Percentiles rank a stretch among this genome's conserved stretches.
Evolutionary conservation across 2,113 vertebrate genomes (phyloP).

Genomic region (Petroica traversi): DNA sequence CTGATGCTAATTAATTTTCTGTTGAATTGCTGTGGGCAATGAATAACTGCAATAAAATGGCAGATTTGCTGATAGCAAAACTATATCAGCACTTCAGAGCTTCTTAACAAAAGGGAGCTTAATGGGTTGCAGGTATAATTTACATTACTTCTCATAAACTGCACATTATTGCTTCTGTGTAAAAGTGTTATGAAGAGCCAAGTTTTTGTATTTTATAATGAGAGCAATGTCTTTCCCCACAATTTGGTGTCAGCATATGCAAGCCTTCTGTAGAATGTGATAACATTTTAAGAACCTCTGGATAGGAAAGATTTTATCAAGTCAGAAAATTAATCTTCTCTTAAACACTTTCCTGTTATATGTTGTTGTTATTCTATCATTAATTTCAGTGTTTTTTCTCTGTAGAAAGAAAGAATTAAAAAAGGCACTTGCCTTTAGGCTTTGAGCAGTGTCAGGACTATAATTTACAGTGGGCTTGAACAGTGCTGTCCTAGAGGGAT

Average conservation of each 20-base stretch:
- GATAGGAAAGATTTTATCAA: not conserved
- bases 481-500: not conserved
- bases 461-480: not conserved
- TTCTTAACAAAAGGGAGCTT: slow-evolving; percentile 72
- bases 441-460: not conserved
- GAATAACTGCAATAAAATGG: slow-evolving; percentile 73
- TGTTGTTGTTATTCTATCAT: not conserved
- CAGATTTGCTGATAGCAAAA: slow-evolving; percentile 72
- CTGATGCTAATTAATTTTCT: slow-evolving; percentile 82
- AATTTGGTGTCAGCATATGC: slow-evolving; percentile 47
- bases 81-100: slow-evolving; percentile 69
- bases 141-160: slow-evolving; percentile 59
- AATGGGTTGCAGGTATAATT: slow-evolving; percentile 72
- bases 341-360: not conserved
- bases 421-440: not conserved
- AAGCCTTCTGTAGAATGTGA: slow-evolving; percentile 16
- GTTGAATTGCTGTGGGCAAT: slow-evolving; percentile 70
- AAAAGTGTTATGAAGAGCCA: slow-evolving; percentile 37
- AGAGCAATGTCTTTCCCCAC: slow-evolving; percentile 42
- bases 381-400: slow-evolving; percentile 23
- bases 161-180: slow-evolving; percentile 62
- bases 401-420: not conserved
- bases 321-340: not conserved
- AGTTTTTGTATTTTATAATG: slow-evolving; percentile 58
- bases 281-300: slow-evolving; percentile 12